phyloP scores from a whole-genome alignment of 1,140 invertebrate genomes.

The Drosophila mayri region DNA sequence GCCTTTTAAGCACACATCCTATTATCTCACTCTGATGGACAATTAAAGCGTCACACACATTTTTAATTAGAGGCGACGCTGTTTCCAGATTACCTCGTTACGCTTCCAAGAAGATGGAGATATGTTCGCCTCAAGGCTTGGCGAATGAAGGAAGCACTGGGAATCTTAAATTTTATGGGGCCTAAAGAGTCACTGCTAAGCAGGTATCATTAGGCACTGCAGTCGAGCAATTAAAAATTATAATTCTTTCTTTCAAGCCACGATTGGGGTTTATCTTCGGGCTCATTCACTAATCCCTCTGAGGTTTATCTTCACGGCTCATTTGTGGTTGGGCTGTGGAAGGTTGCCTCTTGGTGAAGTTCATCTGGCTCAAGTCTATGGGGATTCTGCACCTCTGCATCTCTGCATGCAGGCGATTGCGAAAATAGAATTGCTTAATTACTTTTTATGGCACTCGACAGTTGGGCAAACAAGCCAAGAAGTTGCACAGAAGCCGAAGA shows the following conservation, averaged over 20 bases:
- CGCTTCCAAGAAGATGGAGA: conserved; percentile 36
- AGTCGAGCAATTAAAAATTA: background rate
- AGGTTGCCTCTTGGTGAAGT: conserved; percentile 12
- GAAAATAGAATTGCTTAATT: conserved; percentile 65
- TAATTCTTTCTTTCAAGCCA: conserved; percentile 11
- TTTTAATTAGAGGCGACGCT: conserved; percentile 32
- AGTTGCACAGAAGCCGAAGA: conserved; percentile 30
- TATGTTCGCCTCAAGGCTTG: conserved; percentile 25
- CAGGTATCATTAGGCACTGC: background rate
- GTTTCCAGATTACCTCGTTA: conserved; percentile 37
- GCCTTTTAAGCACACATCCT: conserved; percentile 20
- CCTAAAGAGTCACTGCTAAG: background rate
- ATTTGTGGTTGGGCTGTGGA: conserved; percentile 26
- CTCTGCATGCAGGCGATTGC: conserved; percentile 47
- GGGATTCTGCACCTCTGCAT: conserved; percentile 17
- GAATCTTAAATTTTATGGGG: conserved; percentile 2
- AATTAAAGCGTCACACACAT: conserved; percentile 29
- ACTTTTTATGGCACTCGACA: conserved; percentile 44
- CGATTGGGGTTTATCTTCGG: background rate
- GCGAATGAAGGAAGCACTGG: conserved; percentile 22
- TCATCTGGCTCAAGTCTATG: conserved; percentile 1
- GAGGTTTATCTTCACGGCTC: conserved; percentile 22
- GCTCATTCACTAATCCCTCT: background rate
- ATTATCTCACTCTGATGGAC: conserved; percentile 20
- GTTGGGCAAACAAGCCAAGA: conserved; percentile 49